A percentile compares a stretch with the other conserved stretches of the same genome.
Evolutionary conservation across 2,888 invertebrate species (phyloP).

Genomic region (Tipula lateralis): DNA sequence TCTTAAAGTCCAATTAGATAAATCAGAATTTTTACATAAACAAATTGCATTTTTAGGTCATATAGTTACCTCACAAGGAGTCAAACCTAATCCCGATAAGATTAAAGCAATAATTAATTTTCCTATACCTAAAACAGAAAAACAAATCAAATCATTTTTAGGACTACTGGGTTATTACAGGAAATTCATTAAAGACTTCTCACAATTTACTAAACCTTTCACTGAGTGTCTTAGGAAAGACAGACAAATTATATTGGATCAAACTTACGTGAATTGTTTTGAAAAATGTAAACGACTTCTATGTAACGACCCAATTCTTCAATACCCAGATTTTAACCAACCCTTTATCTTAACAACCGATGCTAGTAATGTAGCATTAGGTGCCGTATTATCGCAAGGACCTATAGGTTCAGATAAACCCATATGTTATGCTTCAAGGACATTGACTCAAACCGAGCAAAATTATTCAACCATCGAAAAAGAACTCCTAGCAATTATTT

Average conservation of each 20-base stretch:
- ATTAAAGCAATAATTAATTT: not conserved
- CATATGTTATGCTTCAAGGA: constrained; percentile 40
- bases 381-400: no score
- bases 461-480: constrained; percentile 41
- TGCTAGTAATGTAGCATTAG: no score
- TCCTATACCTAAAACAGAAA: not conserved
- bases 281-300: not conserved
- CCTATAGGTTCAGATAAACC: no score
- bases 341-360: constrained; percentile 40
- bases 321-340: constrained; percentile 42
- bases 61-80: no score
- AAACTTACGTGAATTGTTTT: not conserved
- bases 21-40: not conserved
- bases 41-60: no score
- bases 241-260: not conserved
- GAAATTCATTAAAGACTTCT: no score
- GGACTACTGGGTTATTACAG: no score
- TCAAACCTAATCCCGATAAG: no score
- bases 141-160: not conserved
- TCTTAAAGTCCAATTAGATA: no score
- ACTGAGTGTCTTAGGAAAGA: constrained; percentile 34
- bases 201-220: constrained; percentile 33
- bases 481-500: no score
- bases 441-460: constrained; percentile 35
- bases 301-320: no score